Conservation (phyloP, 2,113 vertebrate species). For the Deroptyus accipitrinus region DNA sequence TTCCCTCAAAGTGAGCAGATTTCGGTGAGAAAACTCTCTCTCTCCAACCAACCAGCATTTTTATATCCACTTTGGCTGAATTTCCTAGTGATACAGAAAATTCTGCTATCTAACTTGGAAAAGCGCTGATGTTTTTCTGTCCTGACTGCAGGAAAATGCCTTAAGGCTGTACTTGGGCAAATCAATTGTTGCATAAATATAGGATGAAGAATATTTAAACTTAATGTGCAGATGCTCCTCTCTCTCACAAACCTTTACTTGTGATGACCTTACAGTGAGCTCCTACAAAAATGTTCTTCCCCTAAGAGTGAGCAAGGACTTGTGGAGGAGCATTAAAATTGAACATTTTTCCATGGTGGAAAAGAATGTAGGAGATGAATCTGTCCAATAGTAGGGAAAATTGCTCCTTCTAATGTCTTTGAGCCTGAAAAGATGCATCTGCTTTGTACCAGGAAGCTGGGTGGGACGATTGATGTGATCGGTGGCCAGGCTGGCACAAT, state of each 20-base stretch:
- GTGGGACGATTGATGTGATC: conserved; percentile 73
- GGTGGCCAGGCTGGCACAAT: conserved; percentile 75
- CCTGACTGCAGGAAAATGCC: not conserved
- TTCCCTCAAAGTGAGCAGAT: not conserved
- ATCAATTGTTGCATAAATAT: not conserved
- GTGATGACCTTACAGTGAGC: not conserved
- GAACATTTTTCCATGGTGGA: not conserved
- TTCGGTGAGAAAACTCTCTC: not conserved
- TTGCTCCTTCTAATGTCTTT: not conserved
- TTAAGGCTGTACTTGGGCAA: not conserved
- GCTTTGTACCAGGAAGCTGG: conserved; percentile 71
- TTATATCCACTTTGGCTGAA: not conserved
- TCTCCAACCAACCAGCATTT: not conserved
- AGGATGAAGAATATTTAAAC: not conserved
- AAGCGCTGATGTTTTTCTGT: not conserved
- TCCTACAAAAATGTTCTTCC: not conserved
- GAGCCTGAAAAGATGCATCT: not conserved
- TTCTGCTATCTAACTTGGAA: not conserved
- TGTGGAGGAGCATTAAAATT: too few species aligned
- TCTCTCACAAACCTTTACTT: not conserved
- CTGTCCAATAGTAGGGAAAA: not conserved
- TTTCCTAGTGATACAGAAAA: not conserved
- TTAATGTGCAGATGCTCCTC: not conserved
- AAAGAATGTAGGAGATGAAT: not conserved
- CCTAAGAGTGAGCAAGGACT: not conserved